phyloP scores from a whole-genome alignment of 2,888 invertebrate genomes.

The Aphidius colemani region DNA sequence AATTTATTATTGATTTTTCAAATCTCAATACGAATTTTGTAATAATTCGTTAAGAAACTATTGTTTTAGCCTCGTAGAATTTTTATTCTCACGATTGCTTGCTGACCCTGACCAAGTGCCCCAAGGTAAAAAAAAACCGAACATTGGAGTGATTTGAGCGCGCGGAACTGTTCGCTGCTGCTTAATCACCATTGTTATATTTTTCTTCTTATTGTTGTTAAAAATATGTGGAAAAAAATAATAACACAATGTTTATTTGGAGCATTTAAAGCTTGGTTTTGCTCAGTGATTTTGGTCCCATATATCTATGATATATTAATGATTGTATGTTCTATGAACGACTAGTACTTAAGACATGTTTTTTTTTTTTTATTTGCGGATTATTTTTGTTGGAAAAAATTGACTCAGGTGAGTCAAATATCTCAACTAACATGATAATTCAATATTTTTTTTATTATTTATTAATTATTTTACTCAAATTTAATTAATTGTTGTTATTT shows the following conservation, averaged over 20 bases:
- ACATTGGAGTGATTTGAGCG: conserved; percentile 38
- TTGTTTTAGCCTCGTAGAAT: conserved; percentile 29
- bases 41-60: conserved; percentile 25
- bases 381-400: conserved; percentile 20
- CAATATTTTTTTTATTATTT: conserved; percentile 8
- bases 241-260: conserved; percentile 33
- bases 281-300: conserved; percentile 85
- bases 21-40: conserved; percentile 1
- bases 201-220: conserved; percentile 21
- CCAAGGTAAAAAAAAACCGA: conserved; percentile 17
- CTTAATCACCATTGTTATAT: conserved; percentile 38
- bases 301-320: conserved; percentile 98
- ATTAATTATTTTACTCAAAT: background rate
- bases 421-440: conserved; percentile 10
- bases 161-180: conserved; percentile 55
- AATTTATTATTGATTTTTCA: conserved; percentile 12
- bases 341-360: conserved; percentile 32
- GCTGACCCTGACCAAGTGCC: conserved; percentile 48
- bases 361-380: background rate
- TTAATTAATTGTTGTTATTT: background rate
- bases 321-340: conserved; percentile 95
- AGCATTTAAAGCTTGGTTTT: conserved; percentile 43
- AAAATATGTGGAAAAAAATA: conserved; percentile 21
- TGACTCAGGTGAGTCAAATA: conserved; percentile 51
- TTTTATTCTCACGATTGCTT: conserved; percentile 53